Base-by-base conservation (phyloP, 2,113 vertebrate species). In the Macroglossus sobrinus region DNA sequence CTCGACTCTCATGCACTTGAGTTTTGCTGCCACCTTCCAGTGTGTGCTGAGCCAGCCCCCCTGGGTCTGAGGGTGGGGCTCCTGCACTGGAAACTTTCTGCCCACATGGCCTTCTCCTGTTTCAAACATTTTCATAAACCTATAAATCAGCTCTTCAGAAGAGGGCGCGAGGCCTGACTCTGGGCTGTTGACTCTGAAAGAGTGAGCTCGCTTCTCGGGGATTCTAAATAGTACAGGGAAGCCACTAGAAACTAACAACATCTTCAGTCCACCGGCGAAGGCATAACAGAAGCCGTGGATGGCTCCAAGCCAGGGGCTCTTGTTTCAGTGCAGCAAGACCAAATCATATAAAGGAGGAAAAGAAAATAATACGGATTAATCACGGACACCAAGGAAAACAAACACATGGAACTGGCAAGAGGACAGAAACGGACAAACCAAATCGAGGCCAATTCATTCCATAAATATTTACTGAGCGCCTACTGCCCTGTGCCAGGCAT, bases 181-280 rank as follows among this genome's bases (percentile, higher is more conserved):
- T 38, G 24, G 18, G 84, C 18, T 94, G 24, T 68, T 71, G 63
- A 92, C 50, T 89, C 86, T 94, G 68, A 95, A 97, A 96, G 96
- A 95, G 33, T 66, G 88, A 97, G 88, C 59, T 40, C 96, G 94
- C 79, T 57, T 93, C 97, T 95, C 0, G 12, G 89, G 90, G 84
- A 84, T 95, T 96, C 93, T 82, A 95, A 97, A 97, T n/a, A 93
- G 94, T 93, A 35, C 4, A 9, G 53, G 33, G 57, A 93, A 90
- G 64, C 38, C 66, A 43, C 64, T 76, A 53, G 47, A 90, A 87
- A 84, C 47, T n/a, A 89, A 86, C 4, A 19, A 35, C 19, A 76
- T 64, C 85, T 69, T 91, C 63, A 84, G 50, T 2, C 45, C 55
- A 78, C 66, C 55, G 57, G 66, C 14, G 26, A 81, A 93, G 89